Conservation (phyloP, 2,888 invertebrate genomes). For the Stratiomys singularior region DNA sequence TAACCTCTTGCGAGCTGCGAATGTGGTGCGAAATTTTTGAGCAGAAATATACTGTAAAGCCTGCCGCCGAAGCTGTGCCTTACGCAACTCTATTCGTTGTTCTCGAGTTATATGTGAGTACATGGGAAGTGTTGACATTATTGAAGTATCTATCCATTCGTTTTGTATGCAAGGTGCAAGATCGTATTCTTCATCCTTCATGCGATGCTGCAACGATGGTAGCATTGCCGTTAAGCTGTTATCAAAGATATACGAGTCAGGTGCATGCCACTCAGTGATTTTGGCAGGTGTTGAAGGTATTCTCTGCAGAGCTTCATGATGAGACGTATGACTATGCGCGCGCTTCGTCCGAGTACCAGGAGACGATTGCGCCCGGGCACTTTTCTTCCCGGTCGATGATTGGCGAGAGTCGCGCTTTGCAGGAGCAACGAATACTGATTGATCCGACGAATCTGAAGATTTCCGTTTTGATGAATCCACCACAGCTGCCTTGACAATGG, state of each 20-base stretch:
- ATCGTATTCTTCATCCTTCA: conserved; percentile 42
- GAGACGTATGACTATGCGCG: conserved; percentile 57
- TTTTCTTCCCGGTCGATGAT: conserved; percentile 33
- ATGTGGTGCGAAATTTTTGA: conserved; percentile 59
- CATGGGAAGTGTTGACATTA: conserved; percentile 52
- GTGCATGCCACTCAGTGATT: conserved; percentile 66
- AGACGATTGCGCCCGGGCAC: conserved; percentile 20
- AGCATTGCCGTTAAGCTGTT: conserved; percentile 58
- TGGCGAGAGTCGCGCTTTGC: conserved; percentile 53
- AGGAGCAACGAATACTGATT: conserved; percentile 47
- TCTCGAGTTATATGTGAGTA: conserved; percentile 58
- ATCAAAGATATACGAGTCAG: conserved; percentile 66
- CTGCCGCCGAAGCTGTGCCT: conserved; percentile 60
- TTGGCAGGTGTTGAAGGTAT: conserved; percentile 63
- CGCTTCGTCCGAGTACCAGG: conserved; percentile 45
- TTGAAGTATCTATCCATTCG: conserved; percentile 59
- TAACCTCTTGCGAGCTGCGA: conserved; percentile 59
- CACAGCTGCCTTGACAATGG: not conserved
- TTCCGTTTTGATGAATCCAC: conserved; percentile 13
- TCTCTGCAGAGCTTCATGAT: conserved; percentile 71
- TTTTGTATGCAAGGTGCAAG: conserved; percentile 60
- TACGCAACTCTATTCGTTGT: conserved; percentile 62
- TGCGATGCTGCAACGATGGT: conserved; percentile 44
- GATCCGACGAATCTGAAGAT: conserved; percentile 20
- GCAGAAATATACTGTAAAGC: conserved; percentile 62